Evolutionary conservation across 1,140 invertebrate species (phyloP).

Genomic region (Dendroctonus valens): DNA sequence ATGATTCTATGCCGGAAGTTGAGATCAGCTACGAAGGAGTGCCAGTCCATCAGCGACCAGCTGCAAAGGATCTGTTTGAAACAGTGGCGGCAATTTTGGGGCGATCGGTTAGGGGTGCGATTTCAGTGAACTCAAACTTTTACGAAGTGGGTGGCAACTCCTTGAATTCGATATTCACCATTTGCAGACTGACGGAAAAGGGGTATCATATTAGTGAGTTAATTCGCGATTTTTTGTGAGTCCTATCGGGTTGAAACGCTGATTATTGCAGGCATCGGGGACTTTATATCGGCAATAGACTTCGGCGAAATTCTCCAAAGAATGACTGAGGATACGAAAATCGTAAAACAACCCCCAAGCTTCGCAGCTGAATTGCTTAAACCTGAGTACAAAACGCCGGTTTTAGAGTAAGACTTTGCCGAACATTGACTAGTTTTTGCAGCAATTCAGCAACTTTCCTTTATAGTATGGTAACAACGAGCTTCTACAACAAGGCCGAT

Average conservation of each 20-base stretch:
- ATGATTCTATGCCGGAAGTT: slow-evolving; percentile 36
- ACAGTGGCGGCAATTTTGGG: slow-evolving; percentile 70
- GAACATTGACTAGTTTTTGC: background rate
- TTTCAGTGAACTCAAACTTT: slow-evolving; percentile 69
- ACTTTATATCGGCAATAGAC: slow-evolving; percentile 72
- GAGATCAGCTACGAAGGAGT: slow-evolving; percentile 59
- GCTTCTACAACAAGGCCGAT: slow-evolving; percentile 82
- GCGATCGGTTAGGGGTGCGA: slow-evolving; percentile 55
- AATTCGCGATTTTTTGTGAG: background rate
- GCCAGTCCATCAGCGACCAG: slow-evolving; percentile 56
- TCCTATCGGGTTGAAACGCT: background rate
- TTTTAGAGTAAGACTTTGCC: slow-evolving; percentile 55
- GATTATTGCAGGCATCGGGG: slow-evolving; percentile 62
- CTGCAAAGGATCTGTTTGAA: slow-evolving; percentile 67
- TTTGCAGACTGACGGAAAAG: slow-evolving; percentile 72
- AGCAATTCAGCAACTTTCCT: slow-evolving; percentile 1
- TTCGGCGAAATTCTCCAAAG: slow-evolving; percentile 65
- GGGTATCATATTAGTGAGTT: slow-evolving; percentile 73
- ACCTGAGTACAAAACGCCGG: slow-evolving; percentile 62
- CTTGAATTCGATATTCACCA: slow-evolving; percentile 78
- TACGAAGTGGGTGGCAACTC: slow-evolving; percentile 85
- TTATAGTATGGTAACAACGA: slow-evolving; percentile 74
- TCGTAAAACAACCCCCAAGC: slow-evolving; percentile 45
- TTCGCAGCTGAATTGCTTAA: slow-evolving; percentile 59
- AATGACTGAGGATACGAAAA: slow-evolving; percentile 52